Base-by-base conservation (phyloP, 92 coral and sea anemone species). In the Parazoanthus swiftii region DNA sequence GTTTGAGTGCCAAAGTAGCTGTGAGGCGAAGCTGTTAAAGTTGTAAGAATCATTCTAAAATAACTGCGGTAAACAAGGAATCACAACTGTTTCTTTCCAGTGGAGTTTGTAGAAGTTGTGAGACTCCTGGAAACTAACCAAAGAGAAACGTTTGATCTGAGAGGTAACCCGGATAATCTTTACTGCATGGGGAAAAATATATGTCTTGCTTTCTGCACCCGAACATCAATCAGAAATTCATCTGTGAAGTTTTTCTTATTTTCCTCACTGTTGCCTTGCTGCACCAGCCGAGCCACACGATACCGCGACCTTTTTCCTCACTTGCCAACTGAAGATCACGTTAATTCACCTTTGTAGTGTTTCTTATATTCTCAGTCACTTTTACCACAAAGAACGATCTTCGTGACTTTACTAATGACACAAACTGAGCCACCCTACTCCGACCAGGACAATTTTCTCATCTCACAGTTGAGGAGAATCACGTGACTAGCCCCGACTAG, bases 41-140 rank as follows among this genome's bases (percentile, higher is more conserved):
- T 18, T 8, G 50, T 15, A 18, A 21, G 25, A 18, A 37, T 42
- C 48, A 18, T 21, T 76, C 26, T 36, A 6, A 21, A 14, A 18
- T 42, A 9, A 3, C 16, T 76, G 70, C 70, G n/a, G 39, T 76
- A 76, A 37, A 44, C 25, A 51, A 36, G 42, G n/a, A 25, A 76
- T 29, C 80, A 2, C 39, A 25, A 76, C 80, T 76, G 6, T 76
- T 39, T n/a, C n/a, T 76, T 76, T 76, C 80, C 80, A 76, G 80
- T 76, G 80, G 46, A 76, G 26, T 76, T 76, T 76, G 13, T 50
- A 76, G 80, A 76, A 39, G 80, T 76, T 76, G 80, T 51, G 80
- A 76, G 26, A 39, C 80, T 76, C 51, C 46, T 76, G 33, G 80
- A 76, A 76, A 39, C 48, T 76, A 36, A 39, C 25, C 29, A 39